Evolutionary conservation across 2,888 invertebrate species (phyloP), one percentile per base, ranked within the genome.

Genomic region (Ferdinandea cuprea): DNA sequence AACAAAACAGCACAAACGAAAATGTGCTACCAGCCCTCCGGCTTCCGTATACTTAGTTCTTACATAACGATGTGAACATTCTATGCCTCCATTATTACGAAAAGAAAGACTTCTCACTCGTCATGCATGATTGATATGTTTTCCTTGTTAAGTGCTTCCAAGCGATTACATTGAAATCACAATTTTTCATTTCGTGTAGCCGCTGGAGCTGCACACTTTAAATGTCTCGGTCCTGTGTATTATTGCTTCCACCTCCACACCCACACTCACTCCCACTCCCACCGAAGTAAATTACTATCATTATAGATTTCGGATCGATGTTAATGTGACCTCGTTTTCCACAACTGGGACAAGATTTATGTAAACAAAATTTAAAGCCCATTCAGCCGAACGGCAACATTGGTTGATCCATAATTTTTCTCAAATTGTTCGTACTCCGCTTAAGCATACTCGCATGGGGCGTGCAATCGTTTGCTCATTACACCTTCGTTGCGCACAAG

Each of bases 381-480:
- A 25, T 40, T 32, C 15, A 15, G 15, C 19, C 30, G 15, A 46
- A 32, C 32, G 42, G 48, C 32, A 25, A 48, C 66, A 52, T 59
- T 50, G 58, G 19, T 58, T 44, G 42, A 37, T 58, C 28, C 37
- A 35, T n/a, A 37, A n/a, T 30, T 58, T 25, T 32, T 44, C 19
- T 8, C 28, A 21, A 9, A 42, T 37, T 46, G 42, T 52, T 44
- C 28, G 19, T 15, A 15, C 21, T 15, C 19, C n/a, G 48, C 52
- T 37, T 19, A n/a, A 17, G 28, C 48, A 9, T n/a, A 13, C 42
- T 28, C 37, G 42, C 58, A 61, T n/a, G n/a, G 58, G 52, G 37
- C 40, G 17, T 42, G 25, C 32, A 66, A 56, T 72, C 54, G 73
- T 73, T 79, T 66, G 59, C 66, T 73, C 79, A 79, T 79, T 79